Evolutionary conservation across 2,888 invertebrate species (phyloP).

Genomic region (Mylabris sibirica): DNA sequence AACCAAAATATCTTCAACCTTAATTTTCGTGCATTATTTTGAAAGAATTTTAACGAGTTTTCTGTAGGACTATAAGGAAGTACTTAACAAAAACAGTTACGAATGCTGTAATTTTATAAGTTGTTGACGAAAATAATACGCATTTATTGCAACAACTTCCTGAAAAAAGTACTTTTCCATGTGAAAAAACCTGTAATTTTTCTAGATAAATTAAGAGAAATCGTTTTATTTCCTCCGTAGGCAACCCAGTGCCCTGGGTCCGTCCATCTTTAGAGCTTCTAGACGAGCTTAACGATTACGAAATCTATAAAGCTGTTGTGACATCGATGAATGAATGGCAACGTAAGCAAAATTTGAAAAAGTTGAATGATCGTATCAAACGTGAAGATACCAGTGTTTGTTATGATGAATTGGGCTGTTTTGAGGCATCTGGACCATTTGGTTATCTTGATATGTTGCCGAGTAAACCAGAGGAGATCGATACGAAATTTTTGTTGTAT

Average conservation of each 20-base stretch:
- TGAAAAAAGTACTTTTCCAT: background rate
- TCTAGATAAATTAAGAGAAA: background rate
- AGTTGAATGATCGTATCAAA: conserved; percentile 63
- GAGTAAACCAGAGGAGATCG: conserved; percentile 84
- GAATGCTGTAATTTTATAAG: background rate
- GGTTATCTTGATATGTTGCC: conserved; percentile 91
- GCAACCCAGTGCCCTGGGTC: conserved; percentile 61
- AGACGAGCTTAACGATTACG: conserved; percentile 76
- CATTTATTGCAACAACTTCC: background rate
- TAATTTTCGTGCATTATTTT: background rate
- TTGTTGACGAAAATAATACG: background rate
- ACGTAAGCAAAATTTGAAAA: conserved; percentile 64
- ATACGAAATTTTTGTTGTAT: conserved; percentile 82
- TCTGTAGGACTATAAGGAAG: background rate
- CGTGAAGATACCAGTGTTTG: conserved; percentile 84
- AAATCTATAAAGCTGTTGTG: conserved; percentile 76
- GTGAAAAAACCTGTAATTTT: background rate
- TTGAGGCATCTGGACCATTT: conserved; percentile 86
- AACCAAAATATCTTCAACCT: too few relatives aligned
- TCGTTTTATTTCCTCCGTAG: conserved; percentile 24
- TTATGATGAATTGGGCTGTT: conserved; percentile 90
- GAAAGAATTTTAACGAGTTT: background rate
- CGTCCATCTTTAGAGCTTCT: conserved; percentile 70
- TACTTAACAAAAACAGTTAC: background rate
- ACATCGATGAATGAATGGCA: conserved; percentile 79